A percentile compares a stretch with the other conserved stretches of the same genome.
These are phyloP conservation scores for Percopsis transmontana DNA, from an alignment of 2,113 vertebrate species.

Conservation along the genomic window DNA sequence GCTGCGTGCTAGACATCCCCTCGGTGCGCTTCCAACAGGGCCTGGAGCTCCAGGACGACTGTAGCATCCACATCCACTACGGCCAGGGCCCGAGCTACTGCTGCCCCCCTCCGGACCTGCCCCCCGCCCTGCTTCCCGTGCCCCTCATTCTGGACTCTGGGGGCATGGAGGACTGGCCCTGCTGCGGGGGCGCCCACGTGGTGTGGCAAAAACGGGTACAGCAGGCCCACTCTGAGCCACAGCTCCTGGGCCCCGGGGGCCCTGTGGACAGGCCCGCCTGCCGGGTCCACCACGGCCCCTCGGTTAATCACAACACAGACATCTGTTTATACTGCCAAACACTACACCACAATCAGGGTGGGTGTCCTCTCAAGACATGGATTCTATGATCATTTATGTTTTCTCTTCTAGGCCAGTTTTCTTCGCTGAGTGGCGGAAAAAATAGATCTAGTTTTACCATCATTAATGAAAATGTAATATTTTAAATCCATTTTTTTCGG, in stretches of 20 bases:
- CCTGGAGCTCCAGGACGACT: constrained; percentile 76
- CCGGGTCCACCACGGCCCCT: constrained; percentile 64
- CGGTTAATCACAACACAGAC: constrained; percentile 67
- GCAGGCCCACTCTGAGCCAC: constrained; percentile 76
- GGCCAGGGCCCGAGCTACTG: constrained; percentile 73
- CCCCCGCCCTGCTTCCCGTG: constrained; percentile 79
- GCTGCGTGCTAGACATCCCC: constrained; percentile 75
- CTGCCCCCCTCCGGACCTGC: constrained; percentile 80
- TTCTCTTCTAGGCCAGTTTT: no score
- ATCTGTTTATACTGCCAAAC: constrained; percentile 83
- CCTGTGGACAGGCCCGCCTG: constrained; percentile 66
- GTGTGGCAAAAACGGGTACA: constrained; percentile 86
- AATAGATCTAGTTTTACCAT: no score
- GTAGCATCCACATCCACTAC: constrained; percentile 74
- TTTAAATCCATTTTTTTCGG: no score
- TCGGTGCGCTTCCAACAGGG: constrained; percentile 78
- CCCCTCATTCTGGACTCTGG: constrained; percentile 81
- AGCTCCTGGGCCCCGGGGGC: constrained; percentile 69
- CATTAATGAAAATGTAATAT: no score
- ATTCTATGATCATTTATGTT: no score
- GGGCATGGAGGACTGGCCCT: constrained; percentile 74
- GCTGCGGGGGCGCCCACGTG: constrained; percentile 71
- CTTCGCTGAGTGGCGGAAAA: no score
- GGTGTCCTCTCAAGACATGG: constrained; percentile 59
- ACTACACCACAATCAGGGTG: constrained; percentile 85